Evolutionary conservation across 2,888 invertebrate genomes (phyloP), one percentile per base, ranked within the genome.

Genomic region (Ennomos fuscantarius): DNA sequence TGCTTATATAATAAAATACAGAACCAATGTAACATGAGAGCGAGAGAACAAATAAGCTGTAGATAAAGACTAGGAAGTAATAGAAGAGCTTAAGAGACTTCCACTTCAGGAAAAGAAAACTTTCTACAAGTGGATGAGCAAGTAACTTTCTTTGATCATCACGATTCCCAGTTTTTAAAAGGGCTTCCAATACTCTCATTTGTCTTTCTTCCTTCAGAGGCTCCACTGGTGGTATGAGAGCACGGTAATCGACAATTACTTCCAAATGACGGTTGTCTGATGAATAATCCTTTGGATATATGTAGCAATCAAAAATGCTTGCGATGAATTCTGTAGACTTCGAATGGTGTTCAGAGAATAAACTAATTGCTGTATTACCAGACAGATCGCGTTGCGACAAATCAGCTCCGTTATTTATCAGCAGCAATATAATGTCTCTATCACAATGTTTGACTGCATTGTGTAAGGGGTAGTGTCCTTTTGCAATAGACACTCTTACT

Each of bases 21-120:
- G 55, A 44, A 8, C 49, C 49, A 0, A 40, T 55, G 9, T 34
- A 45, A 0, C 33, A 15, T 9, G 55, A 40, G 1, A 55, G 40
- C 1, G 49, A 44, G 1, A 24, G 10, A 0, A 33, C 45, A 36
- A 50, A 50, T 0, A 40, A 32, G 10, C 12, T 11, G 9, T 55
- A 45, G 0, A 55, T 13, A 9, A 50, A 45, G 9, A 55, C 31
- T 34, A 55, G 31, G 8, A 40, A 6, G 3, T 36, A 44, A n/a
- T 50, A 55, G 39, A 44, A 55, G 8, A 13, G 35, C 5, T 39
- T 15, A 1, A 45, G 73, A 35, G 85, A 86, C 43, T 81, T 83
- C 93, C 93, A 93, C 74, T 93, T 93, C 1, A 93, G 69, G 63
- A 81, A 84, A 0, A 93, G 73, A 65, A 93, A 93, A 56, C 92